phyloP scores from a whole-genome alignment of 1,140 invertebrate species.

The Drosophila paulistorum region DNA sequence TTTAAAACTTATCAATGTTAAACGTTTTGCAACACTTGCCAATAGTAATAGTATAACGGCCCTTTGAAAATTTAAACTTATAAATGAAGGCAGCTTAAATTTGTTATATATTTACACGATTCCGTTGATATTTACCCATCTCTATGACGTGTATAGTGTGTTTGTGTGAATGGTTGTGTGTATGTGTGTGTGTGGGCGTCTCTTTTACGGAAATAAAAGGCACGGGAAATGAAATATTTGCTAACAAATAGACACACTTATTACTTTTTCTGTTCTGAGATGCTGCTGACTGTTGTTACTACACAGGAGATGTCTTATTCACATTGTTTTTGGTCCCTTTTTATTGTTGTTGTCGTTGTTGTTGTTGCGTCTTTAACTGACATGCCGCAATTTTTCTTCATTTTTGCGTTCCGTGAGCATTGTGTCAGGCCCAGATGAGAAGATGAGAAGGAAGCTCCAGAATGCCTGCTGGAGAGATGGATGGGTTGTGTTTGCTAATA shows the following conservation, averaged over 20 bases:
- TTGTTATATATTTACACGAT: conserved; percentile 41
- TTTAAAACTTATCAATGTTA: not conserved
- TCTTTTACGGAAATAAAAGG: conserved; percentile 46
- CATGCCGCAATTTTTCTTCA: conserved; percentile 79
- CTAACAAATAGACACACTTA: conserved; percentile 81
- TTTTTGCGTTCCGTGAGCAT: conserved; percentile 53
- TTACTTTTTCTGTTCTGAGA: conserved; percentile 73
- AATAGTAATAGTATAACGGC: not conserved
- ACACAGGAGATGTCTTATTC: conserved; percentile 65
- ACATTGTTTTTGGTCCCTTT: conserved; percentile 66
- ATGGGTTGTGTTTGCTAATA: conserved; percentile 76
- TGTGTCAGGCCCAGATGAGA: conserved; percentile 25
- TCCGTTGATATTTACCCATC: conserved; percentile 24
- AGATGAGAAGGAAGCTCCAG: conserved; percentile 16
- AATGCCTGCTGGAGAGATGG: conserved; percentile 46
- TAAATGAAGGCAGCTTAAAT: conserved; percentile 21
- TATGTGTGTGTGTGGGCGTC: conserved; percentile 34
- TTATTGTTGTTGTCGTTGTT: conserved; percentile 67
- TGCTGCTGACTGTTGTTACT: conserved; percentile 74
- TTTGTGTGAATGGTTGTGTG: conserved; percentile 1
- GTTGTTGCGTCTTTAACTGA: conserved; percentile 72
- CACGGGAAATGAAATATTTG: conserved; percentile 79
- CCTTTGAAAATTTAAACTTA: conserved; percentile 21
- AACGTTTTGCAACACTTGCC: not conserved
- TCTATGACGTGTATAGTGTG: conserved; percentile 10